Evolutionary conservation across 2,113 vertebrate species (phyloP).

Genomic region (Colistium nudipinnis): DNA sequence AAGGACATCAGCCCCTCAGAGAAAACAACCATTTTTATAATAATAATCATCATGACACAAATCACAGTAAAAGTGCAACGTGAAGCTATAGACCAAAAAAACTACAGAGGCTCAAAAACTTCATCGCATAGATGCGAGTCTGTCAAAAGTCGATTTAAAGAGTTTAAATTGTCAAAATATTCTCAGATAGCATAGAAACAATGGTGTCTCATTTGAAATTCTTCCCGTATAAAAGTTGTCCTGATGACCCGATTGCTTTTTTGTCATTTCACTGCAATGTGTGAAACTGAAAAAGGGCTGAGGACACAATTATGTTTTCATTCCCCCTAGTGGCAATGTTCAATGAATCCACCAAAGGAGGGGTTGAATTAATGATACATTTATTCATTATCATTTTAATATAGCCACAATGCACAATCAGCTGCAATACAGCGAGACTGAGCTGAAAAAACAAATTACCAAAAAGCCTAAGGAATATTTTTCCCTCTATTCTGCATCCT

Average conservation of each 20-base stretch:
- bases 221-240: constrained; percentile 12
- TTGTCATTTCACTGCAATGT: constrained; percentile 33
- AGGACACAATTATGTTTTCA: constrained; percentile 63
- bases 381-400: constrained; percentile 81
- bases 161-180: no score
- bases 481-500: constrained; percentile 69
- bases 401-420: constrained; percentile 75
- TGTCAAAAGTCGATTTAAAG: not conserved
- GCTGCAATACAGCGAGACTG: constrained; percentile 62
- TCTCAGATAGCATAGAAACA: constrained; percentile 10
- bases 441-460: constrained; percentile 73
- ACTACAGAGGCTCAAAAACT: not conserved
- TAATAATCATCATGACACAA: not conserved
- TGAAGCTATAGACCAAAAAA: no score
- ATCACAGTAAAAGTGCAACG: not conserved
- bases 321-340: constrained; percentile 62
- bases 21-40: not conserved
- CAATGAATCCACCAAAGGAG: constrained; percentile 58
- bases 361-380: constrained; percentile 69
- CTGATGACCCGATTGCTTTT: constrained; percentile 48
- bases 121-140: constrained; percentile 9
- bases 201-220: constrained; percentile 24
- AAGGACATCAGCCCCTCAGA: not conserved
- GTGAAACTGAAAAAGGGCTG: constrained; percentile 24
- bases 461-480: constrained; percentile 76